Base-by-base conservation (phyloP, 2,888 invertebrate species). In the Melinopterus prodromus region DNA sequence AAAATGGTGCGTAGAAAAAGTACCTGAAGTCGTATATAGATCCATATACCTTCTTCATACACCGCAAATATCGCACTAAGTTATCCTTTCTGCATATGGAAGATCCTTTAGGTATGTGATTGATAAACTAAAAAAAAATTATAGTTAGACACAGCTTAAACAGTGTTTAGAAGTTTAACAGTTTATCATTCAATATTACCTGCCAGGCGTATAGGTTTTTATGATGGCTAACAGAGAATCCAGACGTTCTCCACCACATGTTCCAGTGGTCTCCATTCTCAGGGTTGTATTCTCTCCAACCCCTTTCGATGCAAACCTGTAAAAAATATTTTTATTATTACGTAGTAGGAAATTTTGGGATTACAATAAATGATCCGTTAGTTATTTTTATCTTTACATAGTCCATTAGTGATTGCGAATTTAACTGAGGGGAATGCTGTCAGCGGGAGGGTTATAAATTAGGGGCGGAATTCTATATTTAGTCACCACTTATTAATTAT, bases 11-110 rank as follows among this genome's bases (percentile, higher is more conserved):
- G 26, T 26, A 26, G 26, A 26, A 26, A 3, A 26, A 26, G n/a
- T 90, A 95, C 95, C 95, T 95, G 89, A 96, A 96, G 87, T 96
- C 95, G 86, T 95, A 96, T 84, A 95, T 93, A n/a, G 93, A 91
- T 71, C 96, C 96, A 86, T 96, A 95, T 72, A 96, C 93, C 84
- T 94, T 94, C 86, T 92, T 93, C 96, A 96, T 96, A 84, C 95
- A 95, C 81, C 94, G 92, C 77, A 97, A 89, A 83, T 95, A 93
- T 81, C 96, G 90, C 0, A 95, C 95, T 77, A 97, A 90, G 85
- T 93, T 94, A 87, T 97, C 96, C 87, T 97, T 97, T 76, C 95
- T 91, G 86, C 96, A 96, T 86, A 97, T 95, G n/a, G 94, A 93
- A 38, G 94, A 94, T 2, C 95, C 95, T 88, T 95, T 95, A 9